Conservation (phyloP, 2,888 invertebrate species). For the Octodonta nipae region DNA sequence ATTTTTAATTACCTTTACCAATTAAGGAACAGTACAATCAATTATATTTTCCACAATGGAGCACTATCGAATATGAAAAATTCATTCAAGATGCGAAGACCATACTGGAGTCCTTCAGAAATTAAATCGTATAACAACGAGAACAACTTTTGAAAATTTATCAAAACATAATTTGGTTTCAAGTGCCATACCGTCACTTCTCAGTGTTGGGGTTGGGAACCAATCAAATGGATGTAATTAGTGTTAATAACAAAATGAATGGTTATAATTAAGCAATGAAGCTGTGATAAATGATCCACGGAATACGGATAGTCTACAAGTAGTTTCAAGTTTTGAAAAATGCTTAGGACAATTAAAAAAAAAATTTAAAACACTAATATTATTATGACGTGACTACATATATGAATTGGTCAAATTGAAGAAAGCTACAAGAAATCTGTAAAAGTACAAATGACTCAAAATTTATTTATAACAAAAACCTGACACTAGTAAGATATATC, state of each 20-base stretch:
- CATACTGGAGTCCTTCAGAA: conserved; percentile 14
- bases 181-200: conserved; percentile 34
- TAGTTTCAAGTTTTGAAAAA: too few relatives aligned
- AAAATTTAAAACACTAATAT: not conserved
- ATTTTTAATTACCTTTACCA: too few relatives aligned
- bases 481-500: not conserved
- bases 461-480: too few relatives aligned
- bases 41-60: too few relatives aligned
- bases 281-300: conserved; percentile 17
- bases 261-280: conserved; percentile 32
- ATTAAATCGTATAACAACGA: conserved; percentile 7
- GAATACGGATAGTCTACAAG: not conserved
- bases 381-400: not conserved
- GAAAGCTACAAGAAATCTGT: too few relatives aligned
- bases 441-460: too few relatives aligned
- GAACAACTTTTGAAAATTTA: not conserved
- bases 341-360: not conserved
- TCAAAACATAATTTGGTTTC: conserved; percentile 25
- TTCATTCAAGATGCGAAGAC: conserved; percentile 12
- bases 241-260: conserved; percentile 32
- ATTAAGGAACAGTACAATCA: too few relatives aligned
- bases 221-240: conserved; percentile 25
- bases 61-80: too few relatives aligned
- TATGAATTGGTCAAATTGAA: too few relatives aligned
- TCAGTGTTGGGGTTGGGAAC: conserved; percentile 26